A percentile compares a stretch with the other conserved stretches of the same genome.
Evolutionary conservation across 2,113 vertebrate genomes (phyloP).

Genomic region (Ciconia boyciana): DNA sequence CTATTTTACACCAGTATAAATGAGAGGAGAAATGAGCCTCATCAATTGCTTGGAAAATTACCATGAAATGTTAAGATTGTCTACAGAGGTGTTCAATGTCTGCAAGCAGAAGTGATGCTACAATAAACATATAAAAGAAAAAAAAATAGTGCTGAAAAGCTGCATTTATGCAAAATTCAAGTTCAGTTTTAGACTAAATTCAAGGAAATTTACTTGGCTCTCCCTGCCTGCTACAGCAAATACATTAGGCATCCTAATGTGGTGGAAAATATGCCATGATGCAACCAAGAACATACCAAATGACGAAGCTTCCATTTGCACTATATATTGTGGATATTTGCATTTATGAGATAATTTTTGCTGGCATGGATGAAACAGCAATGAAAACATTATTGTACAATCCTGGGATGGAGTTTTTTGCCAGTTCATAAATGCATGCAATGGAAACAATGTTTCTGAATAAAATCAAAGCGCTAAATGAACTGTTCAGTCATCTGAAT

Average conservation of each 20-base stretch:
- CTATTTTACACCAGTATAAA: neutral
- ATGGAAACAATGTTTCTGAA: conserved; percentile 49
- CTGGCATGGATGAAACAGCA: conserved; percentile 23
- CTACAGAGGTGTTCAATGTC: neutral
- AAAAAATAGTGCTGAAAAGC: neutral
- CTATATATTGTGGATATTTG: conserved; percentile 1
- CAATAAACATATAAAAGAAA: neutral
- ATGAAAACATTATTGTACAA: conserved; percentile 38
- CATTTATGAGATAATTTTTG: conserved; percentile 50
- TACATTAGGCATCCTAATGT: neutral
- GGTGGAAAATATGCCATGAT: conserved; percentile 43
- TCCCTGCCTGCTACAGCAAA: neutral
- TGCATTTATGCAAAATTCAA: neutral
- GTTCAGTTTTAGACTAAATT: conserved; percentile 29
- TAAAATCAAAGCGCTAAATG: conserved; percentile 29
- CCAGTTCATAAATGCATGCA: conserved; percentile 60
- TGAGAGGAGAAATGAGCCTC: neutral
- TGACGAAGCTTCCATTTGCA: conserved; percentile 6
- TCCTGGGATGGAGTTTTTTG: conserved; percentile 38
- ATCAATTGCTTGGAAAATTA: neutral
- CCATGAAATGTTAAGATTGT: neutral
- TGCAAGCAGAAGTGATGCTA: neutral
- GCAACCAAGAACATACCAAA: neutral
- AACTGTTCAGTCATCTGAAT: conserved; percentile 27
- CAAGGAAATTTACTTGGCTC: neutral